Conservation (phyloP, 2,113 vertebrate species). For the Natator depressus region DNA sequence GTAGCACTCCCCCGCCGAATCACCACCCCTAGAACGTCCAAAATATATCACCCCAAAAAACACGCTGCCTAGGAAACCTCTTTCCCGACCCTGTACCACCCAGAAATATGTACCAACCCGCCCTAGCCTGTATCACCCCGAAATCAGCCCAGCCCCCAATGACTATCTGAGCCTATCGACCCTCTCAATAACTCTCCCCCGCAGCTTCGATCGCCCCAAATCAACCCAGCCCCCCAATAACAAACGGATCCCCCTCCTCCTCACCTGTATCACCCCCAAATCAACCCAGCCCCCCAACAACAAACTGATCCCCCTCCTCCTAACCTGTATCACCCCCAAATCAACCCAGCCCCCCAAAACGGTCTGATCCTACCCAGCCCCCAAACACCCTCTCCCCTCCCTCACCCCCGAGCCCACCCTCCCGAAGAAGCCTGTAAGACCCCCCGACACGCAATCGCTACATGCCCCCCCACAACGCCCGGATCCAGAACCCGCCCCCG, state of each 20-base stretch:
- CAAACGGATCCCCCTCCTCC: background rate
- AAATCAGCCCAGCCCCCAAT: conserved; percentile 10
- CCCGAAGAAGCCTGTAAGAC: background rate
- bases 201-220: no score
- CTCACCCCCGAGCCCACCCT: conserved; percentile 12
- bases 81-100: background rate
- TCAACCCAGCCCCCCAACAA: background rate
- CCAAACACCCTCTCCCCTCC: background rate
- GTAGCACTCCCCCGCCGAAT: background rate
- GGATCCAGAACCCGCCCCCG: background rate
- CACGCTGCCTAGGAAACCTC: background rate
- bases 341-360: conserved; percentile 6
- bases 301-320: background rate
- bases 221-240: background rate
- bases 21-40: background rate
- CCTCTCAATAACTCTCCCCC: background rate
- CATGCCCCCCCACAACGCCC: background rate
- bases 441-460: background rate
- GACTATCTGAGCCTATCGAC: background rate
- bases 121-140: background rate
- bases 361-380: conserved; percentile 10
- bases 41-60: background rate
- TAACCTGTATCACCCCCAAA: background rate
- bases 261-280: background rate
- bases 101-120: background rate